Percentiles rank a stretch among this genome's conserved stretches.
phyloP scores from a whole-genome alignment of 2,113 vertebrate species.

The Holacanthus passer region DNA sequence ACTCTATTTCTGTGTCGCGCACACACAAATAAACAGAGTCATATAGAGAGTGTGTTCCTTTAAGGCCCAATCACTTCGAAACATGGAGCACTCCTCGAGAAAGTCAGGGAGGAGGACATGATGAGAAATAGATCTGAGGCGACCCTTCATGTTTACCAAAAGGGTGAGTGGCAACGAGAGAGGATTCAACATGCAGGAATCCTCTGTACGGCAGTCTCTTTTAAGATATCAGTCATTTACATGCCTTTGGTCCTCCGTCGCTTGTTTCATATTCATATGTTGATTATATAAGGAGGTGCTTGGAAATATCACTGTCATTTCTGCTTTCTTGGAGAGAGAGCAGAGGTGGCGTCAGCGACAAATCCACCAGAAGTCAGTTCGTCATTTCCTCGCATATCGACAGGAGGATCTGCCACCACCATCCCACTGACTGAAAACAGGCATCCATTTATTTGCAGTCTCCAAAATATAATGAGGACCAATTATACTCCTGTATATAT shows the following conservation, averaged over 20 bases:
- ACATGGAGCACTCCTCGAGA: slow-evolving; percentile 60
- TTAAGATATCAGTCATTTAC: slow-evolving; percentile 36
- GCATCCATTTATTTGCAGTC: background rate
- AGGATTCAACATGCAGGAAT: slow-evolving; percentile 24
- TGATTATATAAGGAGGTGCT: slow-evolving; percentile 25
- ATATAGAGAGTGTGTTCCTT: slow-evolving; percentile 35
- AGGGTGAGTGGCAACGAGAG: slow-evolving; percentile 6
- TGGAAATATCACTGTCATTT: slow-evolving; percentile 15
- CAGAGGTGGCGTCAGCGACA: background rate
- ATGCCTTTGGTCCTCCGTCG: slow-evolving; percentile 31
- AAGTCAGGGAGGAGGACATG: slow-evolving; percentile 52
- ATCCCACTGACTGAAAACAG: background rate
- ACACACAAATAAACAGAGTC: slow-evolving; percentile 44
- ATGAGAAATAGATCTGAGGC: slow-evolving; percentile 62
- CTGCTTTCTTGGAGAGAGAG: slow-evolving; percentile 13
- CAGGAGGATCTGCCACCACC: background rate
- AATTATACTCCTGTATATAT: too few relatives aligned
- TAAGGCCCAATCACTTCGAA: slow-evolving; percentile 63
- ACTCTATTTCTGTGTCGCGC: slow-evolving; percentile 3
- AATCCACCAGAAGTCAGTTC: slow-evolving; percentile 14
- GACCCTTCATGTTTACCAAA: slow-evolving; percentile 64
- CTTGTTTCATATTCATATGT: slow-evolving; percentile 45
- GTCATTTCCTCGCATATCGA: background rate
- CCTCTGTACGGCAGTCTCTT: slow-evolving; percentile 22
- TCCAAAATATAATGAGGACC: too few relatives aligned